phyloP scores from a whole-genome alignment of 2,113 vertebrate genomes.

The Cynopterus brachyotis region DNA sequence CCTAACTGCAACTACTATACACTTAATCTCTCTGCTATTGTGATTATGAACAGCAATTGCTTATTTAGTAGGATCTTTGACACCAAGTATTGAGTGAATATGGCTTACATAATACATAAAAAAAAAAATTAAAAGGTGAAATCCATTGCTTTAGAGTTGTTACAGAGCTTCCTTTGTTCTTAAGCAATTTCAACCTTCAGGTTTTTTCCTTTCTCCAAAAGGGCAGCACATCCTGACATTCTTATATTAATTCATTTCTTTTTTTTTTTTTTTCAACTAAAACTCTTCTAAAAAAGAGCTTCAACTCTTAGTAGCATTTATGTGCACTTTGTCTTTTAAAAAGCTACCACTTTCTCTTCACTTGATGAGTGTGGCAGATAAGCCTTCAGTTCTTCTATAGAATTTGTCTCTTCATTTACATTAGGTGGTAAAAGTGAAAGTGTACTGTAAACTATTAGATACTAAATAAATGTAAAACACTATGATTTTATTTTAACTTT shows the following conservation, averaged over 20 bases:
- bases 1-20: neutral
- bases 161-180: neutral
- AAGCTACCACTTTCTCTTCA: neutral
- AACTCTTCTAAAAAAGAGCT: neutral
- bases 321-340: neutral
- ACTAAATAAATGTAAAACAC: neutral
- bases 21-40: neutral
- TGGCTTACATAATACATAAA: neutral
- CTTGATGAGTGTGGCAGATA: neutral
- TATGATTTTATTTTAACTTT: neutral
- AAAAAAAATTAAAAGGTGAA: neutral
- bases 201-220: neutral
- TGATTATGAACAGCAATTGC: neutral
- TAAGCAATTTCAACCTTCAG: neutral
- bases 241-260: neutral
- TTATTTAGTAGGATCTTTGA: neutral
- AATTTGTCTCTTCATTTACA: neutral
- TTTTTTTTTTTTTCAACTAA: neutral
- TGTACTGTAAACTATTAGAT: neutral
- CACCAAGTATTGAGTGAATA: neutral
- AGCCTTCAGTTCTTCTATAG: neutral
- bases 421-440: neutral
- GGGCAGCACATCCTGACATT: neutral
- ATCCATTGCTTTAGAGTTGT: neutral
- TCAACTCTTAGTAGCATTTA: neutral